Evolutionary conservation across 2,888 invertebrate genomes (phyloP).

Genomic region (Toxonevra muliebris): DNA sequence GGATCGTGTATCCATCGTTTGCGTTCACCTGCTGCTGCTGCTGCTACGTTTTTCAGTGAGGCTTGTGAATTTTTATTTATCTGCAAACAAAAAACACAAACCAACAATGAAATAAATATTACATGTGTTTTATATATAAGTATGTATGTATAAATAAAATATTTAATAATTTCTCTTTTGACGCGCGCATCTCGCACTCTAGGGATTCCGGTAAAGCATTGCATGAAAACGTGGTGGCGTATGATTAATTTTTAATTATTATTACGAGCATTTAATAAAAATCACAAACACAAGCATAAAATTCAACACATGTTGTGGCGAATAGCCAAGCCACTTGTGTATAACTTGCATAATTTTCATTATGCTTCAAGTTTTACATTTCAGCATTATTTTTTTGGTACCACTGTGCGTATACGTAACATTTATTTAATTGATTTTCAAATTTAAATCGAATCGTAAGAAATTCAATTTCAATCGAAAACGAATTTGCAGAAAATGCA

Average conservation of each 20-base stretch:
- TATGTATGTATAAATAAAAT: slow-evolving; percentile 15
- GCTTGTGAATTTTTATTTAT: slow-evolving; percentile 61
- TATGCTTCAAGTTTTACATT: too few species aligned
- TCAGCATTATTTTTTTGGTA: slow-evolving; percentile 22
- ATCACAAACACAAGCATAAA: not conserved
- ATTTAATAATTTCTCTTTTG: slow-evolving; percentile 16
- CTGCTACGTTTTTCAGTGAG: slow-evolving; percentile 45
- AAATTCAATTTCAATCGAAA: too few species aligned
- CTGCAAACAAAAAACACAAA: slow-evolving; percentile 43
- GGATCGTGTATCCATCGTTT: slow-evolving; percentile 83
- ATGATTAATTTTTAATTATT: not conserved
- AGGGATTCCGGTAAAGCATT: too few species aligned
- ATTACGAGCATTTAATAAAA: slow-evolving; percentile 10
- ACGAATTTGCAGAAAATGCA: too few species aligned
- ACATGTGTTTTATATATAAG: not conserved
- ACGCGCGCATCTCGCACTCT: too few species aligned
- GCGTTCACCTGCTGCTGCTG: slow-evolving; percentile 69
- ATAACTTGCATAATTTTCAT: too few species aligned
- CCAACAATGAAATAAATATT: not conserved
- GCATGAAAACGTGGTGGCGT: too few species aligned
- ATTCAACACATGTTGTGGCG: too few species aligned
- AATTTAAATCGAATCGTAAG: too few species aligned
- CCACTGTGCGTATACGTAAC: slow-evolving; percentile 49
- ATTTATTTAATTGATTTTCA: too few species aligned
- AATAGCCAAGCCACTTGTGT: too few species aligned